phyloP scores from a whole-genome alignment of 2,888 invertebrate genomes.

The Cheilosia grossa region DNA sequence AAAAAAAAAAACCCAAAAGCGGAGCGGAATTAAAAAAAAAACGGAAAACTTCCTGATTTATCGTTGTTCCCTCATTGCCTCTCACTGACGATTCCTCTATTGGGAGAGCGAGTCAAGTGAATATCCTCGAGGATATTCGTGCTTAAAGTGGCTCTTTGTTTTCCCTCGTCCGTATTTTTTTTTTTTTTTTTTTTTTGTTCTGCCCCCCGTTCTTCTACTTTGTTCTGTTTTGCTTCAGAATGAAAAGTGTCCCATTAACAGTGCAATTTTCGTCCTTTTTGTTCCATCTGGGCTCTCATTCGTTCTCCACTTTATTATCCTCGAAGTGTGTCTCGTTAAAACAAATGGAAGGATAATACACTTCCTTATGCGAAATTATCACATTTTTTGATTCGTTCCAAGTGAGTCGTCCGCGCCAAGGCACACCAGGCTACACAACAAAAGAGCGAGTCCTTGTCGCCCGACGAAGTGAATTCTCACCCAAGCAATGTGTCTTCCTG shows the following conservation, averaged over 20 bases:
- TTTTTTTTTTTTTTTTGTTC: not conserved
- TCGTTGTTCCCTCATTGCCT: slow-evolving; percentile 54
- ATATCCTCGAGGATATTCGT: slow-evolving; percentile 71
- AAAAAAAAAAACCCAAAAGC: slow-evolving; percentile 42
- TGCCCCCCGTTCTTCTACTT: slow-evolving; percentile 11
- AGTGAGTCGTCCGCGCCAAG: slow-evolving; percentile 5
- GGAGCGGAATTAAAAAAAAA: slow-evolving; percentile 50
- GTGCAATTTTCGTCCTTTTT: slow-evolving; percentile 55
- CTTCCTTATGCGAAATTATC: slow-evolving; percentile 74
- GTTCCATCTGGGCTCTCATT: slow-evolving; percentile 7
- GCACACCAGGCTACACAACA: slow-evolving; percentile 9
- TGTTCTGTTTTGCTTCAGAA: slow-evolving; percentile 35
- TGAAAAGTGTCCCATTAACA: slow-evolving; percentile 69
- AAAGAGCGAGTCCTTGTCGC: slow-evolving; percentile 20
- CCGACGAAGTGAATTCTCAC: slow-evolving; percentile 4
- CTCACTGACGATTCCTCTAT: slow-evolving; percentile 40
- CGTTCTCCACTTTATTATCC: slow-evolving; percentile 41
- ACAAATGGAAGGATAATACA: slow-evolving; percentile 73
- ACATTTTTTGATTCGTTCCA: slow-evolving; percentile 57
- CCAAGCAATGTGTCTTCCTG: slow-evolving; percentile 24
- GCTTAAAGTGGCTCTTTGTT: slow-evolving; percentile 70
- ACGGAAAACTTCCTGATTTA: slow-evolving; percentile 70
- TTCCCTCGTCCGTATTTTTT: slow-evolving; percentile 30
- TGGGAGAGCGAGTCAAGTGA: slow-evolving; percentile 67
- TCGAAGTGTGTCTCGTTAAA: slow-evolving; percentile 57